Conservation (phyloP, 2,797 vertebrate genomes). For the Chromobotia macracanthus region DNA sequence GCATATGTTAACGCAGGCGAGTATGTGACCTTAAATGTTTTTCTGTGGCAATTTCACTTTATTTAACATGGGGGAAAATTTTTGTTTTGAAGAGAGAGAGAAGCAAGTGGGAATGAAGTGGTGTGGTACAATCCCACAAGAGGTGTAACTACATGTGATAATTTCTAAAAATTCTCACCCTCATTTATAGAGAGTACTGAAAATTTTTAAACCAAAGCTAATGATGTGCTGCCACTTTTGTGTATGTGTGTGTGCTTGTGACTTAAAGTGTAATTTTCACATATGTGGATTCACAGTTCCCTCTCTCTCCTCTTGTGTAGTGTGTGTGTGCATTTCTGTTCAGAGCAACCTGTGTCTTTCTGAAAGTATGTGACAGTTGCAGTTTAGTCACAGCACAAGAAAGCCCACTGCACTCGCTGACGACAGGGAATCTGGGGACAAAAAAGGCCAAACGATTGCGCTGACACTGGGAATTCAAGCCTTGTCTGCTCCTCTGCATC, state of each 20-base stretch:
- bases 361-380: slow-evolving; percentile 23
- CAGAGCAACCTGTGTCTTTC: not conserved
- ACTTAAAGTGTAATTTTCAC: not conserved
- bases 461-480: slow-evolving; percentile 44
- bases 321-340: not conserved
- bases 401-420: slow-evolving; percentile 34
- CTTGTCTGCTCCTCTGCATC: slow-evolving; percentile 15
- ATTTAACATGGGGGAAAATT: slow-evolving; percentile 2
- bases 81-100: not conserved
- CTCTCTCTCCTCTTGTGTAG: not conserved
- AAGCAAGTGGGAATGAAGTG: not conserved
- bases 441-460: slow-evolving; percentile 32
- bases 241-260: not conserved
- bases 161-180: slow-evolving; percentile 35
- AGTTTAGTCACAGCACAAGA: not conserved
- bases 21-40: not conserved
- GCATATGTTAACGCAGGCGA: slow-evolving; percentile 13
- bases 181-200: not conserved
- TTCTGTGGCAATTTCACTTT: not conserved
- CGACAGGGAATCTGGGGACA: slow-evolving; percentile 34
- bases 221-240: not conserved
- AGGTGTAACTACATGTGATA: not conserved
- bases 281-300: not conserved
- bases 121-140: slow-evolving; percentile 7
- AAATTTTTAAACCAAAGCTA: not conserved